Percentiles rank a stretch among this genome's conserved stretches.
Evolutionary conservation across 2,113 vertebrate species (phyloP).

Genomic region (Muntiacus reevesi): DNA sequence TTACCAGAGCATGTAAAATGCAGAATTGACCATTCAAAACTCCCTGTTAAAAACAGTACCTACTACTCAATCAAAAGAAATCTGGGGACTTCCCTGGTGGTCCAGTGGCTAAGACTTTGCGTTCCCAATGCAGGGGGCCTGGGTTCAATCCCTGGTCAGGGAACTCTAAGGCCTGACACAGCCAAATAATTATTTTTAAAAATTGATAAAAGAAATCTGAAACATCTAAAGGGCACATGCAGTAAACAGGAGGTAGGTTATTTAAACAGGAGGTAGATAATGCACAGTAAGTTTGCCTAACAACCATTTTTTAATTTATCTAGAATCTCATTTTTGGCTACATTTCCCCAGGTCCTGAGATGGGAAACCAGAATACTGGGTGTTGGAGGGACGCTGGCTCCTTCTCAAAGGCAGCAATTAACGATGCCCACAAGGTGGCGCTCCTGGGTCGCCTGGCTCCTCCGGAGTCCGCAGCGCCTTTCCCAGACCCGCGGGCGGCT

Average conservation of each 20-base stretch:
- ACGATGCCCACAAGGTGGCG: not conserved
- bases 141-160: not conserved
- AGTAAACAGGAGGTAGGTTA: not conserved
- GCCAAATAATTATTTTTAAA: not conserved
- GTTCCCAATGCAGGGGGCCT: not conserved
- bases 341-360: not conserved
- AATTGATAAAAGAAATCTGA: not conserved
- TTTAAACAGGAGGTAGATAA: not conserved
- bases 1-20: not conserved
- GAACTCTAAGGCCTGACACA: not conserved
- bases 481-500: not conserved
- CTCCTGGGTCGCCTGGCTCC: not conserved
- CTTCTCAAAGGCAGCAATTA: not conserved
- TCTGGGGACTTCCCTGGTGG: not conserved
- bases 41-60: not conserved
- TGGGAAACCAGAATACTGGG: not conserved
- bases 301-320: not conserved
- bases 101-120: not conserved
- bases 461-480: fast-evolving
- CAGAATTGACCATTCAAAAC: not conserved
- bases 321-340: not conserved
- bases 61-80: not conserved
- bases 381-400: no score
- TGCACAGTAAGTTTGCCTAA: not conserved
- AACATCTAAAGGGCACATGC: not conserved